Conservation (phyloP, 2,888 invertebrate species). For the Netelia virgata region DNA sequence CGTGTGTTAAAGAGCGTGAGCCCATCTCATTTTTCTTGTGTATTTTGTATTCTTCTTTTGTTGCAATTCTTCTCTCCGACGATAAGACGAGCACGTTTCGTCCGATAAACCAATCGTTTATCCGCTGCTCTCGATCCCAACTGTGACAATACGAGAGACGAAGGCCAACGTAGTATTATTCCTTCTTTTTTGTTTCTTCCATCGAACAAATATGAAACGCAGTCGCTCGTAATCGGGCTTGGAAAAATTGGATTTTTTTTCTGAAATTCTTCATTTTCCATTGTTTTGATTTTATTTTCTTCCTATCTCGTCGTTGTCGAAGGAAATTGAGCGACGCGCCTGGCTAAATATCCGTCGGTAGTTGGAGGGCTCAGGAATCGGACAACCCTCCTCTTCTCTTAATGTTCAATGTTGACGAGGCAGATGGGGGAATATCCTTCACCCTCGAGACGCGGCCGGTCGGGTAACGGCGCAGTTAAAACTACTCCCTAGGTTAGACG, state of each 20-base stretch:
- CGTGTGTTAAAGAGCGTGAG: background rate
- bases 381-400: constrained; percentile 31
- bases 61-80: background rate
- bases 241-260: background rate
- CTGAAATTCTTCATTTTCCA: background rate
- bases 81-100: background rate
- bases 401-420: constrained; percentile 44
- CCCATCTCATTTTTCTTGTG: background rate
- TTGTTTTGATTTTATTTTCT: background rate
- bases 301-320: background rate
- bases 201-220: background rate
- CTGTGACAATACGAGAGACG: background rate
- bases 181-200: background rate
- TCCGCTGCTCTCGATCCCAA: background rate
- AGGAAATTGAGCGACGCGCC: background rate
- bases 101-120: background rate
- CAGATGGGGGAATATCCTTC: constrained; percentile 27
- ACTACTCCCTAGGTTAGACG: constrained; percentile 68
- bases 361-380: background rate
- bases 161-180: background rate
- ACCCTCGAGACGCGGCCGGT: constrained; percentile 29
- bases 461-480: constrained; percentile 69
- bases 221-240: background rate
- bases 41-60: background rate
- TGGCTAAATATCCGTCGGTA: constrained; percentile 4